Evolutionary conservation across 2,113 vertebrate species (phyloP), one percentile per base, ranked within the genome.

Genomic region (Erythrocercus mccallii): DNA sequence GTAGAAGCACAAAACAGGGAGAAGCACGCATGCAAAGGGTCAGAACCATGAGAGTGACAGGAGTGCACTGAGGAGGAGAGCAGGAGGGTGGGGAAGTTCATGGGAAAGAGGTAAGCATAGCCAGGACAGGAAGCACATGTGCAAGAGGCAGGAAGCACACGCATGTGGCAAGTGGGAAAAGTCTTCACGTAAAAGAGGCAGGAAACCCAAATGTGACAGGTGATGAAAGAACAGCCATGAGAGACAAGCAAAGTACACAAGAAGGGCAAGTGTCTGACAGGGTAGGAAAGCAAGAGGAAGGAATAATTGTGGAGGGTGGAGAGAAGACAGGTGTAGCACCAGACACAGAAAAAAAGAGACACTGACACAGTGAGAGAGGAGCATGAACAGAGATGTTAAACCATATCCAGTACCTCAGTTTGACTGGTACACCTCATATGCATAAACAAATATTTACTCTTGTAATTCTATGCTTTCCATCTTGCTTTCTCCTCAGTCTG

Each of bases 271-370:
- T 5, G 2, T 40, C 53, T 40, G 28, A 83, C 14, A 53, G 11
- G 5, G 17, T 19, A 35, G 28, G 48, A 77, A 90, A 54, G 30
- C 14, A 58, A 71, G 45, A 70, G 12, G 51, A 28, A 38, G 28
- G 9, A 81, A 28, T 28, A 66, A 40, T 1, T 19, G 20, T 9
- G 1, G 11, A 1, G 6, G 6, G 4, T 0, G 1, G 3, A 21
- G 8, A 7, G 20, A 48, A 35, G 15, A 51, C 16, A 37, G 20
- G 3, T 21, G 11, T 31, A 66, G 16, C 25, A 51, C 4, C 44
- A 65, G 35, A 53, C n/a, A 19, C 30, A 57, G 20, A 51, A 12
- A 35, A 11, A 80, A 4, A 50, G 2, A 64, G 8, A 70, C 11
- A 60, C 12, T 27, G 20, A 21, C 11, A 62, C 2, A 44, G 21